A percentile compares a stretch with the other conserved stretches of the same genome.
Conservation (phyloP, 2,888 invertebrate genomes). For the Aethes cnicana region DNA sequence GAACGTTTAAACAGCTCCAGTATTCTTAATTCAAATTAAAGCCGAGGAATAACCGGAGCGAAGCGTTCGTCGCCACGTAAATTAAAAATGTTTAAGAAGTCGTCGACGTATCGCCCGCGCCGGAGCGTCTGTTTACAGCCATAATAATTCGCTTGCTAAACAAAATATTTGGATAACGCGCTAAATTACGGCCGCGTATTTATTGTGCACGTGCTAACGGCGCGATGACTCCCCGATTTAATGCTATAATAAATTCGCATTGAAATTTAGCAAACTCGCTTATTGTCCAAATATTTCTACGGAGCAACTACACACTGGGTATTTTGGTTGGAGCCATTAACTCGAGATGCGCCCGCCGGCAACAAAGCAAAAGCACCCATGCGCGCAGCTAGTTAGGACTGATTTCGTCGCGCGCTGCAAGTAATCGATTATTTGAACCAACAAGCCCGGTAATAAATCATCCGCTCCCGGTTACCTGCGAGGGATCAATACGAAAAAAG, state of each 20-base stretch:
- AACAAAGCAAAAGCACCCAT: constrained; percentile 43
- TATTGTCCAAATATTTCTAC: constrained; percentile 69
- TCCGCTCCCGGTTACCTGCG: constrained; percentile 76
- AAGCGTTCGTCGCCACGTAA: constrained; percentile 12
- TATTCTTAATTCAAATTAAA: background rate
- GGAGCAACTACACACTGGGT: constrained; percentile 57
- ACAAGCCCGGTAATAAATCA: constrained; percentile 78
- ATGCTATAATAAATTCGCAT: constrained; percentile 59
- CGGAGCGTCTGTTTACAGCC: constrained; percentile 24
- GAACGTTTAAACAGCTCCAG: constrained; percentile 2
- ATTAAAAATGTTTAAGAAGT: constrained; percentile 14
- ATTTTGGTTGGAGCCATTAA: constrained; percentile 70
- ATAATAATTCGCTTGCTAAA: constrained; percentile 25
- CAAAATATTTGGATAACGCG: constrained; percentile 27
- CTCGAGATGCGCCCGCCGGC: constrained; percentile 54
- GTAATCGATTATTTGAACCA: constrained; percentile 80
- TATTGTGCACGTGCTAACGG: constrained; percentile 27
- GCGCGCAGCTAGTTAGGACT: background rate
- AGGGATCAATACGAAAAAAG: constrained; percentile 72
- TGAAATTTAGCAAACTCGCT: constrained; percentile 61
- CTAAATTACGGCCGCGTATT: constrained; percentile 33
- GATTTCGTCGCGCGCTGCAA: constrained; percentile 43
- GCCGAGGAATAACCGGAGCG: constrained; percentile 4
- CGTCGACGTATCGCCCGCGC: constrained; percentile 6
- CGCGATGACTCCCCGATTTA: constrained; percentile 53